A percentile compares a stretch with the other conserved stretches of the same genome.
phyloP scores from a whole-genome alignment of 2,797 vertebrate species.

The Taeniopygia guttata region DNA sequence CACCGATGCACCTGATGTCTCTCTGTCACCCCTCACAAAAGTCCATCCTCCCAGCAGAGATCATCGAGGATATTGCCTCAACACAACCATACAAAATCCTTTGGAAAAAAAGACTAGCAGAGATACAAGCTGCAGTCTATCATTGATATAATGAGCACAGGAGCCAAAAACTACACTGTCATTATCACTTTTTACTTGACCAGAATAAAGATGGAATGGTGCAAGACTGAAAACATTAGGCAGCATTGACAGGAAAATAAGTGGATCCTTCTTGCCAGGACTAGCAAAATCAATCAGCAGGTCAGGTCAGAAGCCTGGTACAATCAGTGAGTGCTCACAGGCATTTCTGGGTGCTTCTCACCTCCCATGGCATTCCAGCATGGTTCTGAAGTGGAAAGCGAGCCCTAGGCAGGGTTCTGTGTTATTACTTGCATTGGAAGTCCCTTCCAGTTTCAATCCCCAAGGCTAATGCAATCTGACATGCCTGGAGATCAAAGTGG shows the following conservation, averaged over 20 bases:
- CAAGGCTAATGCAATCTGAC: background rate
- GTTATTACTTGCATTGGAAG: conserved; percentile 17
- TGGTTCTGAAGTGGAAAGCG: background rate
- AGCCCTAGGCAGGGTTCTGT: conserved; percentile 5
- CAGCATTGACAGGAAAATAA: background rate
- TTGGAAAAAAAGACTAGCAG: background rate
- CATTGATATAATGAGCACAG: background rate
- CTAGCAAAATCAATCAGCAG: background rate
- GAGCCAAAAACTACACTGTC: background rate
- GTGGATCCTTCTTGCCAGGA: background rate
- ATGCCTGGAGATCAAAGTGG: conserved; percentile 13
- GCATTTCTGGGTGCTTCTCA: background rate
- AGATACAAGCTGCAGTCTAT: background rate
- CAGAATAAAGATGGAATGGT: background rate
- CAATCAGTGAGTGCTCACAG: background rate
- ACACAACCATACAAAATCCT: background rate
- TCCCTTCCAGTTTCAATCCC: background rate
- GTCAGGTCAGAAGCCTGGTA: background rate
- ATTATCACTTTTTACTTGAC: background rate
- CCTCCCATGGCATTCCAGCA: conserved; percentile 3
- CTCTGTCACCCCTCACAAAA: background rate
- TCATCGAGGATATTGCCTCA: background rate
- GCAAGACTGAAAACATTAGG: background rate
- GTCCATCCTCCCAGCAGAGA: background rate
- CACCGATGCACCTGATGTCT: background rate